A percentile compares a stretch with the other conserved stretches of the same genome.
Conservation (phyloP, 1,140 invertebrate species). For the Drosophila micromelanica region DNA sequence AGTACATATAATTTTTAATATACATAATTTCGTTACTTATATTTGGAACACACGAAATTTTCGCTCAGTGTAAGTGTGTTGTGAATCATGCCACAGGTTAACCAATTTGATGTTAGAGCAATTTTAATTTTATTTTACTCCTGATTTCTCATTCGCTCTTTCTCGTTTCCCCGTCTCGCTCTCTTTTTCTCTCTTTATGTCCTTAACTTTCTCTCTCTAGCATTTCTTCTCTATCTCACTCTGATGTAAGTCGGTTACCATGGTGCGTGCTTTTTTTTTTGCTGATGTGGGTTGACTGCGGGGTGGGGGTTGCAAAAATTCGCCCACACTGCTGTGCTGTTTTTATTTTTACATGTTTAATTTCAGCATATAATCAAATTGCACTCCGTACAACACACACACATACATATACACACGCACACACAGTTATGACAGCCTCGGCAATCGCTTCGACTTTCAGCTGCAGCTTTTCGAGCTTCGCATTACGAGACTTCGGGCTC, state of each 20-base stretch:
- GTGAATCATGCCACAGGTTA: conserved; percentile 32
- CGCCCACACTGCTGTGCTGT: conserved; percentile 22
- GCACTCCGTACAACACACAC: conserved; percentile 13
- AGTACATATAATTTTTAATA: background rate
- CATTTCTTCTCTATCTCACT: background rate
- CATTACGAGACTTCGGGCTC: conserved; percentile 21
- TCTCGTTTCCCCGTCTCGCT: background rate
- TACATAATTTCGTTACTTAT: background rate
- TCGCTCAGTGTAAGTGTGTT: background rate
- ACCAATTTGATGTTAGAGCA: conserved; percentile 18
- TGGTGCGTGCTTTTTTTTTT: conserved; percentile 4
- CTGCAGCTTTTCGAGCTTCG: conserved; percentile 26
- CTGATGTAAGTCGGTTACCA: conserved; percentile 12
- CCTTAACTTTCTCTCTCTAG: background rate
- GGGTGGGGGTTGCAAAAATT: conserved; percentile 4
- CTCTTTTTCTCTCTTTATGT: background rate
- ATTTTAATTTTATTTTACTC: conserved; percentile 17
- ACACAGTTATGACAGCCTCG: conserved; percentile 36
- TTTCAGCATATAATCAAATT: conserved; percentile 32
- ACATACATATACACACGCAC: background rate
- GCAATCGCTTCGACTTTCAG: conserved; percentile 24
- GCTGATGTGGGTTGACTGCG: background rate
- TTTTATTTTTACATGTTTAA: conserved; percentile 41
- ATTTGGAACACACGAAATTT: background rate
- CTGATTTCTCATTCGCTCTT: background rate